Evolutionary conservation across 2,888 invertebrate species (phyloP).

Genomic region (Digitonthophagus gazella): DNA sequence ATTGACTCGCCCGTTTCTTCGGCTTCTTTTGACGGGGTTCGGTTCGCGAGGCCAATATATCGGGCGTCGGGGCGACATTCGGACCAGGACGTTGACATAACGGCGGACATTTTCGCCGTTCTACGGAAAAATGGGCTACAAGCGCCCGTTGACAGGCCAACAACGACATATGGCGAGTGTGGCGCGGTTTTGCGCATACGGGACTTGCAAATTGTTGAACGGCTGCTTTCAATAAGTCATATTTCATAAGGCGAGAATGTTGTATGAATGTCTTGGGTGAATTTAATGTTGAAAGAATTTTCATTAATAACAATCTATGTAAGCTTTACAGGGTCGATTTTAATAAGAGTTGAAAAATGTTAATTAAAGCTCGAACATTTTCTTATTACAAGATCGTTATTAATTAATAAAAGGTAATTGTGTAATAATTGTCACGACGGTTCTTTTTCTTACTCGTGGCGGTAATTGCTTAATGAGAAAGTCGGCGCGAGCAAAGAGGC

Average conservation of each 20-base stretch:
- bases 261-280: no score
- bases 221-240: slow-evolving; percentile 8
- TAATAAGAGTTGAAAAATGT: no score
- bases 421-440: neutral
- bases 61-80: neutral
- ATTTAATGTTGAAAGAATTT: no score
- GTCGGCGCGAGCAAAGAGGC: neutral
- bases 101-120: slow-evolving; percentile 10
- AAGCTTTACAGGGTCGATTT: no score
- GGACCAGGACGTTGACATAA: slow-evolving; percentile 5
- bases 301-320: no score
- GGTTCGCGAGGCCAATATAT: neutral
- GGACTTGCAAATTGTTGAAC: slow-evolving; percentile 5
- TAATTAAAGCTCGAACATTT: no score
- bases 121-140: slow-evolving; percentile 17
- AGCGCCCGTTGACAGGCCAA: slow-evolving; percentile 17
- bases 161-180: slow-evolving; percentile 6
- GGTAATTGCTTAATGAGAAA: neutral
- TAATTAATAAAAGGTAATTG: neutral
- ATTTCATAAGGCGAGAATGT: slow-evolving; percentile 10
- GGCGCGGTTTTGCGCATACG: neutral
- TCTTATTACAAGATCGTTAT: neutral
- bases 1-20: neutral
- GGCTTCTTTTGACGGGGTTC: slow-evolving; percentile 5
- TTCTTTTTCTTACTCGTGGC: neutral